Conservation (phyloP, 2,797 vertebrate species). For the Darevskia nairensis region DNA sequence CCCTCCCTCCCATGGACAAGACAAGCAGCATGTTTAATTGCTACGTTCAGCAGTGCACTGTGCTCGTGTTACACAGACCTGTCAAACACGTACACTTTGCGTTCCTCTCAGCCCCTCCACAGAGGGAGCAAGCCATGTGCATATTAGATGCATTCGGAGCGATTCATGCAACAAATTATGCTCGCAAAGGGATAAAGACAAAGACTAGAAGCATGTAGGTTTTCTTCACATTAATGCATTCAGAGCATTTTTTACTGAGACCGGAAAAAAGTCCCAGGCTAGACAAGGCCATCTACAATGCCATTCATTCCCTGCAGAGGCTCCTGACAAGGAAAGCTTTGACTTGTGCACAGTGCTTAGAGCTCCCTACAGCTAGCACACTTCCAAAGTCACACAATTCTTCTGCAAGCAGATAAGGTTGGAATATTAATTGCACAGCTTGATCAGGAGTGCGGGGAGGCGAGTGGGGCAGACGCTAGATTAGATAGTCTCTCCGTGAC, state of each 20-base stretch:
- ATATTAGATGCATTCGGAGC: conserved; percentile 60
- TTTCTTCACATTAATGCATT: conserved; percentile 45
- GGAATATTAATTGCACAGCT: not conserved
- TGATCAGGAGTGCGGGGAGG: not conserved
- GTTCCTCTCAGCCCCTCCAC: conserved; percentile 58
- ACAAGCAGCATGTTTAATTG: conserved; percentile 72
- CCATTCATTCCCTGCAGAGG: conserved; percentile 20
- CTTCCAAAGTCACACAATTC: not conserved
- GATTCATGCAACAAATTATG: conserved; percentile 67
- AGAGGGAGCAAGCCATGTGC: conserved; percentile 62
- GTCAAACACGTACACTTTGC: conserved; percentile 63
- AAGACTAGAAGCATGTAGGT: conserved; percentile 43
- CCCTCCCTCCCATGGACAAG: conserved; percentile 63
- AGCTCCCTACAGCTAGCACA: not conserved
- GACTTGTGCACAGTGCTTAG: not conserved
- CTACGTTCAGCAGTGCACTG: conserved; percentile 58
- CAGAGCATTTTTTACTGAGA: conserved; percentile 51
- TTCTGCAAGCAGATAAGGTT: not conserved
- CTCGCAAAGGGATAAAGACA: conserved; percentile 65
- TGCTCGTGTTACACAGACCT: conserved; percentile 52
- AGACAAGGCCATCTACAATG: conserved; percentile 9
- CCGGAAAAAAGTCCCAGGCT: conserved; percentile 10
- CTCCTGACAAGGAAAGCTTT: not conserved
- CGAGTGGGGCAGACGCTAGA: not conserved
- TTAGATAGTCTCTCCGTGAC: not conserved